These are phyloP conservation scores for Drosophila cyrtoloma DNA, from an alignment of 2,888 invertebrate genomes.

Conservation along the genomic window DNA sequence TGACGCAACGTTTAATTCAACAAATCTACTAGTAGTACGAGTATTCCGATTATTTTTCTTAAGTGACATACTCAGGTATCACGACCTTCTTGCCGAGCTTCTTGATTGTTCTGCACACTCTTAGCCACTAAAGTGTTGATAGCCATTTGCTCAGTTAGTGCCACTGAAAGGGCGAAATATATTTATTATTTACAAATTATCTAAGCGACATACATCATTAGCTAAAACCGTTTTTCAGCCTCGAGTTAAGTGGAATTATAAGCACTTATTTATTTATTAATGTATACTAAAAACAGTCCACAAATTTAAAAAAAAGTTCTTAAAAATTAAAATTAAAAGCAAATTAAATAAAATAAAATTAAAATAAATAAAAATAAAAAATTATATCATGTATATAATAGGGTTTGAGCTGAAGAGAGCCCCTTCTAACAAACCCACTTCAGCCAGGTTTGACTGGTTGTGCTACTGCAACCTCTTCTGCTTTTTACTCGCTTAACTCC, in stretches of 20 bases:
- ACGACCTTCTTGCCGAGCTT: not conserved
- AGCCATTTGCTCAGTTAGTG: not conserved
- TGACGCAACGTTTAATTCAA: constrained; percentile 32
- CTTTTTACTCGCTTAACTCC: not conserved
- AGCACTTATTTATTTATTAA: not conserved
- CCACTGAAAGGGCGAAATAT: not conserved
- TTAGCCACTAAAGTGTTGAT: not conserved
- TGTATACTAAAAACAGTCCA: not conserved
- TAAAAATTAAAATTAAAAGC: not conserved
- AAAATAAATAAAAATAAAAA: not conserved
- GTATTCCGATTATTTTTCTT: not conserved
- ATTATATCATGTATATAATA: not conserved
- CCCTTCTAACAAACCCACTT: not conserved
- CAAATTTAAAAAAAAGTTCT: not conserved
- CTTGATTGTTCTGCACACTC: not conserved
- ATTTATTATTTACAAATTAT: not conserved
- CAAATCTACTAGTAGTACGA: constrained; percentile 7
- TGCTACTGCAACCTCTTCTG: not conserved
- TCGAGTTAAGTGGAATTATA: not conserved
- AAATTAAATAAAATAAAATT: not conserved
- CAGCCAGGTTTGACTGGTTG: not conserved
- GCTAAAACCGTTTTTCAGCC: not conserved
- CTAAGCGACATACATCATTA: not conserved
- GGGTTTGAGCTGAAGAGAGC: not conserved
- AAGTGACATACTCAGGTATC: not conserved